Evolutionary conservation across 2,797 vertebrate species (phyloP).

Genomic region (Tenualosa thibaudeaui): DNA sequence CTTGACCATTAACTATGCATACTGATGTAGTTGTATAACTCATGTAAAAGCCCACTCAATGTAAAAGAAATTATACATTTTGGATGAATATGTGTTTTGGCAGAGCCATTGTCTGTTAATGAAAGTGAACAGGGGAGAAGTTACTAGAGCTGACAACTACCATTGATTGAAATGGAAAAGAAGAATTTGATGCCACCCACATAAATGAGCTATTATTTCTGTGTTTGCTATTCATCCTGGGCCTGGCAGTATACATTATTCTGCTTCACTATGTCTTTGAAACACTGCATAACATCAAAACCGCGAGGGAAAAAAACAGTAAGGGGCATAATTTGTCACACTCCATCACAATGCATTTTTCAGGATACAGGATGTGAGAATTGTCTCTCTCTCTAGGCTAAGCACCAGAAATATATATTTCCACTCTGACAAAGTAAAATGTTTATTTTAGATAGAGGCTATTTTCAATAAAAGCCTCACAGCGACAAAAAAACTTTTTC

Average conservation of each 20-base stretch:
- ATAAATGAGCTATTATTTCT: slow-evolving; percentile 4
- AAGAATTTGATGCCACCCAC: neutral
- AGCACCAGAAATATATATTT: neutral
- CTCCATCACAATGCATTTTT: slow-evolving; percentile 2
- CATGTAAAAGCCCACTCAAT: neutral
- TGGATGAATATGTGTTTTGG: neutral
- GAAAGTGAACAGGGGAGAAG: neutral
- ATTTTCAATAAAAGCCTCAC: neutral
- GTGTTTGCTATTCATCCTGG: neutral
- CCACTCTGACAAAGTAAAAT: neutral
- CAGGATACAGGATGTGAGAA: slow-evolving; percentile 11
- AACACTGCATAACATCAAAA: slow-evolving; percentile 15
- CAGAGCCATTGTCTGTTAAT: neutral
- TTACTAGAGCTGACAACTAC: neutral
- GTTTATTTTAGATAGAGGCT: neutral
- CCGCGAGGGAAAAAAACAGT: neutral
- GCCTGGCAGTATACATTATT: neutral
- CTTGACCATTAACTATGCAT: neutral
- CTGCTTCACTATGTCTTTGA: slow-evolving; percentile 6
- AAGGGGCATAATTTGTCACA: neutral
- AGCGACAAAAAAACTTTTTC: neutral
- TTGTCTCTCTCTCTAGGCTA: neutral
- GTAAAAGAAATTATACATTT: neutral
- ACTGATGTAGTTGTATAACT: neutral
- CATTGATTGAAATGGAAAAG: neutral